Conservation (phyloP, 2,888 invertebrate species). For the Molorchus minor region DNA sequence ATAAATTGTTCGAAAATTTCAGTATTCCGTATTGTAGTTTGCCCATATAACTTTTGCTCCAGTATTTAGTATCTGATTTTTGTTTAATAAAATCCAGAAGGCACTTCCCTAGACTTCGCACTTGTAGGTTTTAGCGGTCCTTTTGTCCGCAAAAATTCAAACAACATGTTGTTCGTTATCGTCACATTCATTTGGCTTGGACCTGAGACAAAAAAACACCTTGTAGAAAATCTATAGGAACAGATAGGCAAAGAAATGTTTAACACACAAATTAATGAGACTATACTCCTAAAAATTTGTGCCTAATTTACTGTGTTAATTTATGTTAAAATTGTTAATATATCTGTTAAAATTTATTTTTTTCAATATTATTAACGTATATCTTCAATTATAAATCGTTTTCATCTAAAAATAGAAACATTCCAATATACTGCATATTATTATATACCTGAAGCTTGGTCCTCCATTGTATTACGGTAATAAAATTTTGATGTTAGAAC, state of each 20-base stretch:
- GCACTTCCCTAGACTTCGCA: background rate
- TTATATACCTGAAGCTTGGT: background rate
- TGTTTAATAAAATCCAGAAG: background rate
- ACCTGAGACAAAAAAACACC: background rate
- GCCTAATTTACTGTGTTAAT: background rate
- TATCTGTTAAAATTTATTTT: background rate
- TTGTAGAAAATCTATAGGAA: background rate
- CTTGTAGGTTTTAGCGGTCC: background rate
- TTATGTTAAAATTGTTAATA: background rate
- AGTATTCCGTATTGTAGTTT: background rate
- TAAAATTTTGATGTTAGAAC: background rate
- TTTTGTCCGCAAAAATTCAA: background rate
- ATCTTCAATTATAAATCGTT: background rate
- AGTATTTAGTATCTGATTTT: background rate
- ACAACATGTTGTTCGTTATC: background rate
- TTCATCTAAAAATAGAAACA: background rate
- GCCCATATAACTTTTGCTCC: background rate
- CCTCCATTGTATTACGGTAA: background rate
- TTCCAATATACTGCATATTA: background rate
- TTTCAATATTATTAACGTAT: background rate
- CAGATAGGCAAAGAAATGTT: background rate
- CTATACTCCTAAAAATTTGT: background rate
- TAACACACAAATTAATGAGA: background rate
- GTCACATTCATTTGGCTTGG: background rate
- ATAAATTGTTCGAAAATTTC: background rate